Conservation (phyloP, 2,888 invertebrate genomes). For the Merodon equestris region DNA sequence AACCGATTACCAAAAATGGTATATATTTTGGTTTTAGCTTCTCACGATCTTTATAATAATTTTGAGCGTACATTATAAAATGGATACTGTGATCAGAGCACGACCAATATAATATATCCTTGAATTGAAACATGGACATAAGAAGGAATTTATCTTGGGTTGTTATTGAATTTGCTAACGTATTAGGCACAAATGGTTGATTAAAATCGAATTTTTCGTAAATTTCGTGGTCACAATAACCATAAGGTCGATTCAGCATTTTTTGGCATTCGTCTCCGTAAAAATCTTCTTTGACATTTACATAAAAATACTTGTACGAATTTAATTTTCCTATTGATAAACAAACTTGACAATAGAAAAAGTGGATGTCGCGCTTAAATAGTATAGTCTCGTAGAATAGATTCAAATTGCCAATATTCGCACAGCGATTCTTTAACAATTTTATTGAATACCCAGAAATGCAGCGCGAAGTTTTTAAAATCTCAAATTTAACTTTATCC, state of each 20-base stretch:
- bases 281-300: conserved; percentile 51
- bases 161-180: conserved; percentile 73
- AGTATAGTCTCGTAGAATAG: conserved; percentile 81
- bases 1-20: conserved; percentile 79
- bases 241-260: conserved; percentile 52
- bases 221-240: conserved; percentile 51
- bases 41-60: conserved; percentile 77
- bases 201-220: conserved; percentile 69
- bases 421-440: conserved; percentile 79
- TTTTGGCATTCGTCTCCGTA: conserved; percentile 55
- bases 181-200: conserved; percentile 79
- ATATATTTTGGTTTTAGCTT: conserved; percentile 79
- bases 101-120: conserved; percentile 82
- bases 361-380: conserved; percentile 79
- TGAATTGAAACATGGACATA: conserved; percentile 81
- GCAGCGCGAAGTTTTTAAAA: conserved; percentile 78
- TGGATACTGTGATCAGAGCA: conserved; percentile 80
- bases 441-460: conserved; percentile 81
- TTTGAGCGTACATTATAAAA: conserved; percentile 79
- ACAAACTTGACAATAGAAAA: conserved; percentile 83
- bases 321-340: conserved; percentile 72
- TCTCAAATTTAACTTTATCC: conserved; percentile 77
- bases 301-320: conserved; percentile 59
- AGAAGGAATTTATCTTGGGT: conserved; percentile 70
- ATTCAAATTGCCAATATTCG: conserved; percentile 80